Conservation (phyloP, 35 echinoderm and acorn worm genomes). For the Strongylocentrotus purpuratus region DNA sequence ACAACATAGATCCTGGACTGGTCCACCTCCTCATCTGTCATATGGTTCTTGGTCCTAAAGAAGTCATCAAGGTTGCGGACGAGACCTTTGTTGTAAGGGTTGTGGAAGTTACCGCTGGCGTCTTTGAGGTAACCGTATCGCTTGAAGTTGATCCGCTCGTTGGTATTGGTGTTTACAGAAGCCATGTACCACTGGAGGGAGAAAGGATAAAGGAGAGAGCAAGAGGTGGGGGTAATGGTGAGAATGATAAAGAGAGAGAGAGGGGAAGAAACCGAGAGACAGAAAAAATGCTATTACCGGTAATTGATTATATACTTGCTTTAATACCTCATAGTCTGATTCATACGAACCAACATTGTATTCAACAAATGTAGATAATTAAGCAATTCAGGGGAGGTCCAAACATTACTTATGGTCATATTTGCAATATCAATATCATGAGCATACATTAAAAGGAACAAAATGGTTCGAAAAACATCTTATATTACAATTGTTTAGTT, state of each 20-base stretch:
- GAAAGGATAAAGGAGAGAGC: background rate
- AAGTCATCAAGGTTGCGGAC: constrained; percentile 84
- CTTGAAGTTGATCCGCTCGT: constrained; percentile 90
- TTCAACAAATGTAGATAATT: too few species aligned
- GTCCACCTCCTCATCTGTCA: constrained; percentile 82
- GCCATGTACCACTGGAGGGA: constrained; percentile 94
- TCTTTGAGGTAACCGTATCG: constrained; percentile 91
- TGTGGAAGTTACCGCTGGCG: constrained; percentile 86
- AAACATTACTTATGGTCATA: too few species aligned
- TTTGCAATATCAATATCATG: too few species aligned
- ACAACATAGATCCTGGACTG: constrained; percentile 79
- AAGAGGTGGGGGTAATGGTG: background rate
- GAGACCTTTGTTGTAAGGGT: constrained; percentile 84
- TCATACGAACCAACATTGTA: too few species aligned
- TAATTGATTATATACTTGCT: too few species aligned
- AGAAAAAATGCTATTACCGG: background rate
- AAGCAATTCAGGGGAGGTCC: too few species aligned
- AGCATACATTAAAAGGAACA: too few species aligned
- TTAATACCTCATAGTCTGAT: too few species aligned
- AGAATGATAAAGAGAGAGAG: background rate
- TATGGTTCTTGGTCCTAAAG: constrained; percentile 67
- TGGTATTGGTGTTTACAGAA: constrained; percentile 81
- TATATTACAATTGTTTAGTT: too few species aligned
- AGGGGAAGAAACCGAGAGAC: background rate
- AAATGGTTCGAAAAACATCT: too few species aligned